A percentile compares a stretch with the other conserved stretches of the same genome.
Conservation (phyloP, 2,113 vertebrate genomes). For the Cryptotis parvus region DNA sequence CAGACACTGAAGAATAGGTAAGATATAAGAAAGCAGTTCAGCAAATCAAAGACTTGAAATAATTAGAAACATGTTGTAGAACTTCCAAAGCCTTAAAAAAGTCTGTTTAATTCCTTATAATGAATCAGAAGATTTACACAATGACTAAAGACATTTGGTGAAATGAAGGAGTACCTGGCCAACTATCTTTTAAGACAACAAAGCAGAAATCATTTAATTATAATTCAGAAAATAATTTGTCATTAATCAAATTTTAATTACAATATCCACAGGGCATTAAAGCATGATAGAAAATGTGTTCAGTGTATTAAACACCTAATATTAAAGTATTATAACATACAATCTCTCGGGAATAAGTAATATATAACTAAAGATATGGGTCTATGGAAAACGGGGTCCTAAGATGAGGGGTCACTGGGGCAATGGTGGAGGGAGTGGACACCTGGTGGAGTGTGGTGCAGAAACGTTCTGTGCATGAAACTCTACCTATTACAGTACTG, state of each 20-base stretch:
- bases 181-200: slow-evolving; percentile 72
- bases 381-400: background rate
- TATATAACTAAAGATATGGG: slow-evolving; percentile 60
- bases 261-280: slow-evolving; percentile 72
- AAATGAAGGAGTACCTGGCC: slow-evolving; percentile 52
- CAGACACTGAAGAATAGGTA: slow-evolving; percentile 35
- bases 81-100: slow-evolving; percentile 62
- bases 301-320: slow-evolving; percentile 69
- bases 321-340: slow-evolving; percentile 70
- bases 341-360: slow-evolving; percentile 66
- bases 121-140: slow-evolving; percentile 79
- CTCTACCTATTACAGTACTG: too few species aligned
- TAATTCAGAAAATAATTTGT: slow-evolving; percentile 72
- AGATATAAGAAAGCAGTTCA: slow-evolving; percentile 54
- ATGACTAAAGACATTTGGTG: slow-evolving; percentile 68
- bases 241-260: slow-evolving; percentile 81
- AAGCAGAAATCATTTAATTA: slow-evolving; percentile 77
- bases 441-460: too few species aligned
- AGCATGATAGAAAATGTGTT: slow-evolving; percentile 72
- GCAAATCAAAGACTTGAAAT: slow-evolving; percentile 67
- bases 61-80: slow-evolving; percentile 69
- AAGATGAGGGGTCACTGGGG: too few species aligned
- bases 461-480: too few species aligned
- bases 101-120: slow-evolving; percentile 73
- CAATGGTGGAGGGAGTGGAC: slow-evolving; percentile 3